Percentiles rank a stretch among this genome's conserved stretches.
phyloP scores from a whole-genome alignment of 2,888 invertebrate genomes.

The Cerastoderma edule region DNA sequence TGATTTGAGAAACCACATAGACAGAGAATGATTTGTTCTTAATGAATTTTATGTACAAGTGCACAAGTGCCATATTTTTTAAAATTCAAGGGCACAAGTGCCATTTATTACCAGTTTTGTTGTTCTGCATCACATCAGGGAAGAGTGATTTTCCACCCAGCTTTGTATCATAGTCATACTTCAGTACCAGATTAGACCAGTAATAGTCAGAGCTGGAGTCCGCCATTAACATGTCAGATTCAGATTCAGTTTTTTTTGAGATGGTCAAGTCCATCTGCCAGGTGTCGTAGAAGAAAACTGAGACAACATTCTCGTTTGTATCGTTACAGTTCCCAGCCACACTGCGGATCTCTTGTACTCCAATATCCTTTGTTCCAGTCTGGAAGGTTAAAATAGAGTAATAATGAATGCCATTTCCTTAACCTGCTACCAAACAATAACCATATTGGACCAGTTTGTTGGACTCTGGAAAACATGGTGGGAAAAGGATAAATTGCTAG shows the following conservation, averaged over 20 bases:
- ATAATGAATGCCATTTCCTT: background rate
- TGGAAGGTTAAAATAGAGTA: background rate
- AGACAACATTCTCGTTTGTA: slow-evolving; percentile 23
- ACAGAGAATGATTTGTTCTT: too few relatives aligned
- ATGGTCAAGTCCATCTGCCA: slow-evolving; percentile 28
- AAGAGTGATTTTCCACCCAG: slow-evolving; percentile 10
- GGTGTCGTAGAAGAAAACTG: slow-evolving; percentile 9
- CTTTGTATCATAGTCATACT: slow-evolving; percentile 7
- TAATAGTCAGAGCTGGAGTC: slow-evolving; percentile 15
- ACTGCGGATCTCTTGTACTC: background rate
- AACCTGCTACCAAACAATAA: background rate
- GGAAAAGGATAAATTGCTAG: background rate
- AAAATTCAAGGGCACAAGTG: background rate
- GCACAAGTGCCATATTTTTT: too few relatives aligned
- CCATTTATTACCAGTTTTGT: background rate
- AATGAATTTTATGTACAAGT: too few relatives aligned
- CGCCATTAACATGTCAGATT: slow-evolving; percentile 10
- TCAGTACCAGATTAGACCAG: slow-evolving; percentile 23
- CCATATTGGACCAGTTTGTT: background rate
- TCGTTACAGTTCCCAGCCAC: slow-evolving; percentile 26
- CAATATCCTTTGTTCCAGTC: slow-evolving; percentile 18
- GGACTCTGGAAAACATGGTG: background rate
- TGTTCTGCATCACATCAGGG: background rate
- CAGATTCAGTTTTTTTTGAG: background rate
- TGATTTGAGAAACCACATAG: background rate